Conservation (phyloP, 2,113 vertebrate genomes). For the Gallinago jamesoni region DNA sequence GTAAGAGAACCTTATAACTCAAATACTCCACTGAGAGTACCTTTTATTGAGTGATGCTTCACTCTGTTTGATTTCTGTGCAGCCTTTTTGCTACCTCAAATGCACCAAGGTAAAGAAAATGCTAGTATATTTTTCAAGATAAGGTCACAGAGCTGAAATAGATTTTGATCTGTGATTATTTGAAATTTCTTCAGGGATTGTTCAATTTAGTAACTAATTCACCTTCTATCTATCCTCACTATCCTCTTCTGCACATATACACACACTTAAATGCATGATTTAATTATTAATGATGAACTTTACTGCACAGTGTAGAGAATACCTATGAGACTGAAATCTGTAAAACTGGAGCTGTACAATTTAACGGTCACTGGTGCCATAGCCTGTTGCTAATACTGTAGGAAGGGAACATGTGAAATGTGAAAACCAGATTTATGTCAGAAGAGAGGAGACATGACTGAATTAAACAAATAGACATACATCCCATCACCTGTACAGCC, state of each 20-base stretch:
- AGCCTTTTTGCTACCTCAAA: slow-evolving; percentile 21
- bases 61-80: slow-evolving; percentile 34
- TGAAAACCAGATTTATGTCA: slow-evolving; percentile 24
- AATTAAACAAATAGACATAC: background rate
- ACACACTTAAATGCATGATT: background rate
- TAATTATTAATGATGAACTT: slow-evolving; percentile 46
- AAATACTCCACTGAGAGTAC: background rate
- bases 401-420: slow-evolving; percentile 30
- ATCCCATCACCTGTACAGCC: background rate
- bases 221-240: background rate
- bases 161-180: slow-evolving; percentile 49
- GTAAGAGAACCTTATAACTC: slow-evolving; percentile 16
- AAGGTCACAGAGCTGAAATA: slow-evolving; percentile 45
- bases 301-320: background rate
- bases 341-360: slow-evolving; percentile 34
- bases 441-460: background rate
- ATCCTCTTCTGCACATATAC: background rate
- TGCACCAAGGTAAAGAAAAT: background rate
- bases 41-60: slow-evolving; percentile 45
- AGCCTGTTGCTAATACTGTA: slow-evolving; percentile 33
- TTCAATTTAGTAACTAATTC: slow-evolving; percentile 11
- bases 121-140: background rate
- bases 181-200: slow-evolving; percentile 40
- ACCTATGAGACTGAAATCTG: slow-evolving; percentile 5
- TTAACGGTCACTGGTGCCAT: slow-evolving; percentile 21